phyloP scores from a whole-genome alignment of 2,797 vertebrate species.

The Masticophis lateralis region DNA sequence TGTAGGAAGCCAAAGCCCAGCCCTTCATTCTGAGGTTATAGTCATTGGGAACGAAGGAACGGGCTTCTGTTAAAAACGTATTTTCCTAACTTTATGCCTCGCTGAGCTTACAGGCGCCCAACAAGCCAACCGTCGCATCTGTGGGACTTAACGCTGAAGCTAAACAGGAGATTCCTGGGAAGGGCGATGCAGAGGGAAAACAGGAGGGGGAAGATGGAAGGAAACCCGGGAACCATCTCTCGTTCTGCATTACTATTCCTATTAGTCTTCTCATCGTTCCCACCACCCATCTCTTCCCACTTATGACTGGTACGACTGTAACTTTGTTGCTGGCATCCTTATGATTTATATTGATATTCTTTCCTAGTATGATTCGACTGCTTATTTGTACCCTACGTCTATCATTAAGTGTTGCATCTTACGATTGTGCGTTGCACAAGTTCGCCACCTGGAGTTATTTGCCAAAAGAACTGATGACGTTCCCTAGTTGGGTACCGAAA shows the following conservation, averaged over 20 bases:
- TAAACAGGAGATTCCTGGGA: background rate
- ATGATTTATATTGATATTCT: too few relatives aligned
- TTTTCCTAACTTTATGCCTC: background rate
- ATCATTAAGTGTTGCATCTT: too few relatives aligned
- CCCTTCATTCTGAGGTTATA: background rate
- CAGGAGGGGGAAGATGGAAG: background rate
- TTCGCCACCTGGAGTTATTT: too few relatives aligned
- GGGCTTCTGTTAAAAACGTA: background rate
- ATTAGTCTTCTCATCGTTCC: too few relatives aligned
- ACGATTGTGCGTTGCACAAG: too few relatives aligned
- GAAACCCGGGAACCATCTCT: background rate
- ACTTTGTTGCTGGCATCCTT: too few relatives aligned
- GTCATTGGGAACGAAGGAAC: background rate
- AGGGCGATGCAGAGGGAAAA: slow-evolving; percentile 1
- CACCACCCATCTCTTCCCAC: too few relatives aligned
- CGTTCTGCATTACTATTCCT: background rate
- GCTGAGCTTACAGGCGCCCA: background rate
- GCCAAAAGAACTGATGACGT: too few relatives aligned
- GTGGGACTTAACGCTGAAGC: background rate
- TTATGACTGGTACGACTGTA: too few relatives aligned
- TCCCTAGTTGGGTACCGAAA: too few relatives aligned
- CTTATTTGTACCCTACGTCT: too few relatives aligned
- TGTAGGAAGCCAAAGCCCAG: background rate
- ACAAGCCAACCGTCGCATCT: background rate
- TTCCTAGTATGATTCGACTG: too few relatives aligned